These are phyloP conservation scores for Andrena minutula DNA, from an alignment of 2,888 invertebrate species.

Conservation along the genomic window DNA sequence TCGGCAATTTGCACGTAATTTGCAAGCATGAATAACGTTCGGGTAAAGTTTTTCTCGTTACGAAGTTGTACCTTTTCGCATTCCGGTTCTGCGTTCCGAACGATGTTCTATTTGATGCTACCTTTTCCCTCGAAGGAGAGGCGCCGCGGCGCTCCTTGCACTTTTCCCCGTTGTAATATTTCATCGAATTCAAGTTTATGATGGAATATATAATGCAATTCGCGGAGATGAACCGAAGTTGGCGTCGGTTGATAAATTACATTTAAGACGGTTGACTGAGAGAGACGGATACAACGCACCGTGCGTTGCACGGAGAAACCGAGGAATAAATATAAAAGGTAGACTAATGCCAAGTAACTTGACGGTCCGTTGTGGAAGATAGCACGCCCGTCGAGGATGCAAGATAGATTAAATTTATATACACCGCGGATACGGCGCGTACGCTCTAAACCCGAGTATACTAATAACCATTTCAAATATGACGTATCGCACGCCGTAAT, in stretches of 20 bases:
- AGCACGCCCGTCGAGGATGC: constrained; percentile 30
- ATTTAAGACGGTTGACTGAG: constrained; percentile 30
- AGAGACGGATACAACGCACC: constrained; percentile 27
- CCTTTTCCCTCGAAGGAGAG: not conserved
- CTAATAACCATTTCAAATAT: constrained; percentile 37
- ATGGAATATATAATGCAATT: constrained; percentile 62
- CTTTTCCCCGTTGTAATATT: constrained; percentile 28
- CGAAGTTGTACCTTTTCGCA: not conserved
- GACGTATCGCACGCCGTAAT: constrained; percentile 3
- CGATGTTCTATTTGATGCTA: constrained; percentile 1
- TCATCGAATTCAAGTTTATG: constrained; percentile 50
- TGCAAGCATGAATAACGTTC: not conserved
- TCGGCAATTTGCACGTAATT: constrained; percentile 4
- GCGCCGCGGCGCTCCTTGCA: not conserved
- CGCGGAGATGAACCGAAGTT: constrained; percentile 27
- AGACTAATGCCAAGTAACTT: constrained; percentile 45
- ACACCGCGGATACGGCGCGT: not conserved
- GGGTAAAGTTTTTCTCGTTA: constrained; percentile 11
- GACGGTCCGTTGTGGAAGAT: constrained; percentile 43
- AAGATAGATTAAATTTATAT: constrained; percentile 50
- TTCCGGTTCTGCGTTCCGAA: constrained; percentile 1
- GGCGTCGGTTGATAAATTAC: constrained; percentile 55
- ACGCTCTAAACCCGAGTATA: not conserved
- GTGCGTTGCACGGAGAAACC: constrained; percentile 9
- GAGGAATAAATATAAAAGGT: constrained; percentile 42